Conservation (phyloP, 2,797 vertebrate species). For the Lutjanus campechanus region DNA sequence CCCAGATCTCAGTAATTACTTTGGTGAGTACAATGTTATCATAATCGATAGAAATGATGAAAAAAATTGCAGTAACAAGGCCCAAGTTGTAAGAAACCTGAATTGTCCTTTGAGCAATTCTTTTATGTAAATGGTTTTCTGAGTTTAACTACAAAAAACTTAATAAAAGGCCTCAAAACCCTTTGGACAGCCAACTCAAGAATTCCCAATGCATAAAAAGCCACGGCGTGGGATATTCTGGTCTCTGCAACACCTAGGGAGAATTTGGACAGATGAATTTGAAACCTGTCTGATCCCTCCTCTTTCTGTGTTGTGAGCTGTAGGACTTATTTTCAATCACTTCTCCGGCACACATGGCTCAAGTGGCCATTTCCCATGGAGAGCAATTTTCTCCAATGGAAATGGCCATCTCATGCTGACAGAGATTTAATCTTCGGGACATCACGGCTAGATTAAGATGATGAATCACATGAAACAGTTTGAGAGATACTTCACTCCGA, state of each 20-base stretch:
- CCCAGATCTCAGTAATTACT: conserved; percentile 1
- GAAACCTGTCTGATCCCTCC: conserved; percentile 15
- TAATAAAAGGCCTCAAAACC: not conserved
- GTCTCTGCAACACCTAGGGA: not conserved
- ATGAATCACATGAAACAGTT: conserved; percentile 61
- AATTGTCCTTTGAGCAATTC: not conserved
- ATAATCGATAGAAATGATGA: not conserved
- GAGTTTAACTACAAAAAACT: not conserved
- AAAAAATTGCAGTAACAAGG: not conserved
- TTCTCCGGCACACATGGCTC: conserved; percentile 37
- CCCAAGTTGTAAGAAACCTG: not conserved
- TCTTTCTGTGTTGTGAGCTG: conserved; percentile 30
- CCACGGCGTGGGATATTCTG: not conserved
- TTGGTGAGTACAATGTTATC: not conserved
- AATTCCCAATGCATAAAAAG: conserved; percentile 18
- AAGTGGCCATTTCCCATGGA: conserved; percentile 40
- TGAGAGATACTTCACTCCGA: conserved; percentile 31
- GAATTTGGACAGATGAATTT: conserved; percentile 17
- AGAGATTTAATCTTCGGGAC: conserved; percentile 65
- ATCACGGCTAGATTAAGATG: conserved; percentile 62
- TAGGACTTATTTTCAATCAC: conserved; percentile 53
- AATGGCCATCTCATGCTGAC: conserved; percentile 50
- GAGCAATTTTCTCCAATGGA: conserved; percentile 67
- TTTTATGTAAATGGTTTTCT: conserved; percentile 11
- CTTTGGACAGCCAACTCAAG: not conserved